Conservation (phyloP, 35 echinoderm and acorn worm genomes). For the Ptychodera flava region DNA sequence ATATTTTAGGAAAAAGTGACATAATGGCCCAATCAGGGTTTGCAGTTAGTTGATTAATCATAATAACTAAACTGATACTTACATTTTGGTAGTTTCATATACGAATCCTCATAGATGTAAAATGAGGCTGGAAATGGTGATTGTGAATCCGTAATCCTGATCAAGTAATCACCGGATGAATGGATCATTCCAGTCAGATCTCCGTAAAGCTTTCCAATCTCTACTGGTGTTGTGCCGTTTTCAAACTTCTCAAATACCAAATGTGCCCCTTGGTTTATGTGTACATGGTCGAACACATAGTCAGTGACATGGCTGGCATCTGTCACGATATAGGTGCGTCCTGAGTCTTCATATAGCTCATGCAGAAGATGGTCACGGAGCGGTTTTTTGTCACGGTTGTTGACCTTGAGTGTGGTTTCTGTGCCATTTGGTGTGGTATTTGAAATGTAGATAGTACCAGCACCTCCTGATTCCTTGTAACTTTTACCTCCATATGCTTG, state of each 20-base stretch:
- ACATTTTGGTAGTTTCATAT: conserved; percentile 60
- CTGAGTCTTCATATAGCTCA: conserved; percentile 21
- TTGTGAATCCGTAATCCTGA: conserved; percentile 36
- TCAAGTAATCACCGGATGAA: neutral
- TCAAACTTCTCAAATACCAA: conserved; percentile 30
- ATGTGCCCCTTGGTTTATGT: conserved; percentile 34
- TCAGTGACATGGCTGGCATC: neutral
- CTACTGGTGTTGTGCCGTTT: conserved; percentile 4
- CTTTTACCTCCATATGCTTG: conserved; percentile 55
- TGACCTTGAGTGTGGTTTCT: conserved; percentile 36
- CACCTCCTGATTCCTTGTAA: conserved; percentile 40
- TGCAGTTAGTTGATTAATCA: too few species aligned
- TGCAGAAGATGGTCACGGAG: conserved; percentile 21
- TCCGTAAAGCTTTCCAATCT: conserved; percentile 34
- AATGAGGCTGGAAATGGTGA: conserved; percentile 62
- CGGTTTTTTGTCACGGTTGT: conserved; percentile 48
- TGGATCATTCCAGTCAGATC: conserved; percentile 59
- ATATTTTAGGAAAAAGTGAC: too few species aligned
- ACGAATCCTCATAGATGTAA: conserved; percentile 36
- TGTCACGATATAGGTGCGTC: conserved; percentile 36
- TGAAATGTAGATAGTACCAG: conserved; percentile 72
- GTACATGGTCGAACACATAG: conserved; percentile 34
- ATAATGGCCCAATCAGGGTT: too few species aligned
- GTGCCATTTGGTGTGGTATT: conserved; percentile 29
- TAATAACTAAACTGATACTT: too few species aligned